phyloP scores from a whole-genome alignment of 2,888 invertebrate genomes.

The Blomia tropicalis region DNA sequence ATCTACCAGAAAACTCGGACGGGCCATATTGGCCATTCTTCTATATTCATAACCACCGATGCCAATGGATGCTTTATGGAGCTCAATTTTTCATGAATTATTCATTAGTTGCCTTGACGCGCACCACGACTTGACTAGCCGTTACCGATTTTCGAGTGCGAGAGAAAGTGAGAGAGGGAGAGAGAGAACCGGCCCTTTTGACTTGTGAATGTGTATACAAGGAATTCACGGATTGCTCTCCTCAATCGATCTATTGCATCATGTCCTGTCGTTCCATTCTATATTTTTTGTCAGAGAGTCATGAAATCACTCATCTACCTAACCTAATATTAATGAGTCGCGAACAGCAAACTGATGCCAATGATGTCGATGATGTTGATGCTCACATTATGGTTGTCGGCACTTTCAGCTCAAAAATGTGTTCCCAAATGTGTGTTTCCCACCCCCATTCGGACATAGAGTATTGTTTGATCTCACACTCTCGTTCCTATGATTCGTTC shows the following conservation, averaged over 20 bases:
- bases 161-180: neutral
- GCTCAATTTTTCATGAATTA: conserved; percentile 8
- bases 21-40: conserved; percentile 14
- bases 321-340: conserved; percentile 13
- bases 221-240: conserved; percentile 10
- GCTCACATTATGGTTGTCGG: too few relatives aligned
- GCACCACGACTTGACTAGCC: neutral
- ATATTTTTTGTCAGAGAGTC: too few relatives aligned
- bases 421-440: too few relatives aligned
- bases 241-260: conserved; percentile 12
- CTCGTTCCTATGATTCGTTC: too few relatives aligned
- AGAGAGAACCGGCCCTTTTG: neutral
- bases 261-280: neutral
- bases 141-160: neutral
- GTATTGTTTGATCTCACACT: too few relatives aligned
- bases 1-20: too few relatives aligned
- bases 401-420: too few relatives aligned
- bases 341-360: neutral
- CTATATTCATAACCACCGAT: conserved; percentile 11
- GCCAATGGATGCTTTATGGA: conserved; percentile 15
- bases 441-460: too few relatives aligned
- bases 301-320: conserved; percentile 5
- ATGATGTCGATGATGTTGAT: neutral
- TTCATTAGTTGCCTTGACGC: conserved; percentile 1
- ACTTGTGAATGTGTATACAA: conserved; percentile 11